A percentile compares a stretch with the other conserved stretches of the same genome.
phyloP scores from a whole-genome alignment of 92 coral and sea anemone species.

The Hydrozoanthus gracilis region DNA sequence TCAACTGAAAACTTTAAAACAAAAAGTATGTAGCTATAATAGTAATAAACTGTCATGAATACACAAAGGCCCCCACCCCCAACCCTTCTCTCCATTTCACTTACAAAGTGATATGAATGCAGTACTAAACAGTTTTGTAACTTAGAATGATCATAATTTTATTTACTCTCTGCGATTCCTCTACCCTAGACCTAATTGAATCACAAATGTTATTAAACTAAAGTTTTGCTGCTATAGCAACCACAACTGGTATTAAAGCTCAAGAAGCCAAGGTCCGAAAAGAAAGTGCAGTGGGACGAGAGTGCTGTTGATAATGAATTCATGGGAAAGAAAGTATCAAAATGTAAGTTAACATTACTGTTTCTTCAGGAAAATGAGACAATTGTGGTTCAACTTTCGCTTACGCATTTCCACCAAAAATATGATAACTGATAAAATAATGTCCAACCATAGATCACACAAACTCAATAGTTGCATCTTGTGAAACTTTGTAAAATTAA shows the following conservation, averaged over 20 bases:
- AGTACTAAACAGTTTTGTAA: no score
- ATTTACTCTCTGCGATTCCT: background rate
- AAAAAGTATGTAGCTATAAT: no score
- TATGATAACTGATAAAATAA: no score
- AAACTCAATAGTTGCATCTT: no score
- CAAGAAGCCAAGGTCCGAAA: constrained; percentile 85
- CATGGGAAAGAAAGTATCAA: constrained; percentile 97
- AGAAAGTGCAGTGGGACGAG: constrained; percentile 95
- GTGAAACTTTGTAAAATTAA: no score
- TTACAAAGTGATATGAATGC: no score
- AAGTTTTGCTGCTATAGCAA: constrained; percentile 61
- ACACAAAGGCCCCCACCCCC: background rate
- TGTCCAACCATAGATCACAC: no score
- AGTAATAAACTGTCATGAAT: background rate
- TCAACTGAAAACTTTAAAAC: no score
- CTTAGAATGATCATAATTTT: background rate
- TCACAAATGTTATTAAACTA: background rate
- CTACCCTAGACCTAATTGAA: background rate
- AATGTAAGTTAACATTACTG: constrained; percentile 68
- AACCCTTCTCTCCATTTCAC: no score
- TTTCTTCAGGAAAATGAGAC: no score
- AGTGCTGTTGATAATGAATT: constrained; percentile 94
- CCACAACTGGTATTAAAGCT: constrained; percentile 81
- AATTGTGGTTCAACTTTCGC: no score
- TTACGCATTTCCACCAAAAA: no score